phyloP scores from a whole-genome alignment of 2,113 vertebrate genomes.

The Dipodomys merriami region DNA sequence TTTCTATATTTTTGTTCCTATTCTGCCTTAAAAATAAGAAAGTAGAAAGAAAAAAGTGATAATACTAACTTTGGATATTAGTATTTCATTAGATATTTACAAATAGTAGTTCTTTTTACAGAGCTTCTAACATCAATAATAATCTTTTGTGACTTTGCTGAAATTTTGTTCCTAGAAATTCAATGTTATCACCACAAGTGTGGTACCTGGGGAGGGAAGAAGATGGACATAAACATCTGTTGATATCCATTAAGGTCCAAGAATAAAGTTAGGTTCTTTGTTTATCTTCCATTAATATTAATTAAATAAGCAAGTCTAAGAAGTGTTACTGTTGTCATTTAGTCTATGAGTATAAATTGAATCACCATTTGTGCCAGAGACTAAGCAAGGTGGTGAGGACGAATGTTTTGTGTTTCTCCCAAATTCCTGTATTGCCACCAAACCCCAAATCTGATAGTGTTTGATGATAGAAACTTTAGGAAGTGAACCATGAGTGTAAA shows the following conservation, averaged over 20 bases:
- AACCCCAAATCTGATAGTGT: neutral
- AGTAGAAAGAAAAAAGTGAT: conserved; percentile 10
- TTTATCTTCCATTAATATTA: neutral
- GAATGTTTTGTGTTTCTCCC: neutral
- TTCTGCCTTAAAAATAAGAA: conserved; percentile 6
- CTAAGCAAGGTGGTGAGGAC: neutral
- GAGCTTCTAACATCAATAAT: neutral
- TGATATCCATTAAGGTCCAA: neutral
- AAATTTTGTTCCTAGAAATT: conserved; percentile 7
- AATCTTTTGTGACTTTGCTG: neutral
- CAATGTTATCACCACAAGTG: neutral
- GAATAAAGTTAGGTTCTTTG: neutral
- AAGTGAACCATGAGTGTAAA: neutral
- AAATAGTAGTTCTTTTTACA: neutral
- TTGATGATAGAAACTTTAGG: neutral
- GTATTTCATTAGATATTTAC: neutral
- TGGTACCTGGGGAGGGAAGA: neutral
- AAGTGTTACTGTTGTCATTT: neutral
- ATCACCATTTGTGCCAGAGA: neutral
- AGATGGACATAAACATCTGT: neutral
- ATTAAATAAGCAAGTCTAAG: neutral
- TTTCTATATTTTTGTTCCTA: conserved; percentile 41
- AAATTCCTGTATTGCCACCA: neutral
- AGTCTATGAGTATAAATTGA: neutral
- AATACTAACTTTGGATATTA: neutral